Evolutionary conservation across 2,888 invertebrate species (phyloP), one percentile per base, ranked within the genome.

Genomic region (Hecatera dysodea): DNA sequence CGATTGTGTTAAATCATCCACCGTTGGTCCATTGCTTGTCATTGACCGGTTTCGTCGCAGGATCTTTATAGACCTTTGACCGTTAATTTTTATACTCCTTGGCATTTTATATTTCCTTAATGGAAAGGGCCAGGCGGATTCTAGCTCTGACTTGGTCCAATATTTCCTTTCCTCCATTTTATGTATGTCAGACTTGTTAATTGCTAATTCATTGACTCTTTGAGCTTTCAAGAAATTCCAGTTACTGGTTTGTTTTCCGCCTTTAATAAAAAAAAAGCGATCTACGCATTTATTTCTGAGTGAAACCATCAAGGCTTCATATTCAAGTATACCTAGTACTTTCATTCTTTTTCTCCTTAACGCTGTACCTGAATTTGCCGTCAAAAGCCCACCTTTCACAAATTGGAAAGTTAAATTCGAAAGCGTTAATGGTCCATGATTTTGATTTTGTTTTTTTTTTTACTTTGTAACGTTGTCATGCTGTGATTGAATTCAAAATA

Each of bases 321-420:
- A 44, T 44, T 44, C 19, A 44, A 44, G 12, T 39, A 2, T 39
- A 60, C 36, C 2, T 4, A 70, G 15, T n/a, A 24, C 42, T 33
- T 27, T 42, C 2, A 33, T 29, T 29, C 9, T 50, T 62, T 72
- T 65, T 42, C 19, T 52, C 27, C 53, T 78, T 22, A 27, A 42
- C 22, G 22, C 24, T 53, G 44, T 48, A 44, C 17, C 7, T 75
- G 24, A 39, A 46, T 33, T 22, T 72, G 24, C 11, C 42, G 8
- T 69, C 44, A 61, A 57, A 55, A 52, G 24, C 36, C 19, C 29
- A 44, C 67, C 84, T 81, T 82, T 83, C 74, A 81, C 78, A 56
- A 68, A 69, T 66, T 81, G 55, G 83, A 81, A 81, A 81, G 74
- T 72, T 29, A 29, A 55, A 42, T 78, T 72, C 44, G 71, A 73